A percentile compares a stretch with the other conserved stretches of the same genome.
These are phyloP conservation scores for Pheosia tremula DNA, from an alignment of 2,888 invertebrate genomes.

Conservation along the genomic window DNA sequence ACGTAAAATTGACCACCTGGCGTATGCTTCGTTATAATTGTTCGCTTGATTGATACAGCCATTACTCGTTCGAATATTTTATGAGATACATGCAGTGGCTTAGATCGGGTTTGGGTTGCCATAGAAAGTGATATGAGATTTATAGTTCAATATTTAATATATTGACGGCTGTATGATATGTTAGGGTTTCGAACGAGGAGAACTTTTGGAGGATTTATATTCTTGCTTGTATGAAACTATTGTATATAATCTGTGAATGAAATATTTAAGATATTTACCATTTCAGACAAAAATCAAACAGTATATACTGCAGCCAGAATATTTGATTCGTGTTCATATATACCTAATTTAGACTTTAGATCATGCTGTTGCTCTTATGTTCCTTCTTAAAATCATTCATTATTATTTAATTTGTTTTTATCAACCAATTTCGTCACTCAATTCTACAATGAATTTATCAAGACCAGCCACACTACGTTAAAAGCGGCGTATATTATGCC, in stretches of 20 bases:
- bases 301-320: too few relatives aligned
- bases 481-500: constrained; percentile 19
- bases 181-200: not conserved
- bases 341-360: too few relatives aligned
- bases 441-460: constrained; percentile 35
- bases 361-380: too few relatives aligned
- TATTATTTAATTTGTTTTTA: not conserved
- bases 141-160: constrained; percentile 9
- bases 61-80: constrained; percentile 47
- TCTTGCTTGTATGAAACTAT: too few relatives aligned
- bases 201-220: not conserved
- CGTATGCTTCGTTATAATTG: constrained; percentile 62
- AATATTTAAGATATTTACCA: too few relatives aligned
- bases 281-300: too few relatives aligned
- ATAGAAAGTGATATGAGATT: constrained; percentile 11
- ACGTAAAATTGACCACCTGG: constrained; percentile 67
- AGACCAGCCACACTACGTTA: constrained; percentile 17
- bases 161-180: not conserved
- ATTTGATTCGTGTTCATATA: too few relatives aligned
- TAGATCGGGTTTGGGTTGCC: constrained; percentile 10
- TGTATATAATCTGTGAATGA: too few relatives aligned
- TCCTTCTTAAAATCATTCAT: too few relatives aligned
- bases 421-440: constrained; percentile 25
- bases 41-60: constrained; percentile 63
- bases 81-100: constrained; percentile 32